Conservation (phyloP, 2,113 vertebrate species). For the Syngnathus floridae region DNA sequence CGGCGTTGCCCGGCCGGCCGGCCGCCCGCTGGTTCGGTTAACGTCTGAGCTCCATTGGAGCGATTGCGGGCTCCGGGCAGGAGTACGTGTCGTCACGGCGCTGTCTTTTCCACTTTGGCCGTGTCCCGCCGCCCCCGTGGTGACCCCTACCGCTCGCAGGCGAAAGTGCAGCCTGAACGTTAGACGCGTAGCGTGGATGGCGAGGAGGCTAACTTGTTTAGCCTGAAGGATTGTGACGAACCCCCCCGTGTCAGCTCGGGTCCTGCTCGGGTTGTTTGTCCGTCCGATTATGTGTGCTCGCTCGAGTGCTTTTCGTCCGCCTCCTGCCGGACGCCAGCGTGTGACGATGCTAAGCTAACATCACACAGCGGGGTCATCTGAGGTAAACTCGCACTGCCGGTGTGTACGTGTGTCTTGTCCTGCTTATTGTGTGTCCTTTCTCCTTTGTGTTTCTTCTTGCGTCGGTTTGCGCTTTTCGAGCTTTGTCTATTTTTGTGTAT, state of each 20-base stretch:
- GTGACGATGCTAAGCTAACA: neutral
- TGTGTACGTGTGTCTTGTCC: neutral
- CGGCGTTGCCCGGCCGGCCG: neutral
- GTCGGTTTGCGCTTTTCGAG: too few species aligned
- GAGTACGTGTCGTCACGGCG: neutral
- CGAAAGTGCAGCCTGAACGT: conserved; percentile 1
- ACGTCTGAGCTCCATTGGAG: neutral
- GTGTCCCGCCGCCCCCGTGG: neutral
- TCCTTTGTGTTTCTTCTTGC: too few species aligned
- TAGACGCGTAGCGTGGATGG: neutral
- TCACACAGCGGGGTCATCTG: neutral
- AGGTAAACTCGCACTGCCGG: neutral
- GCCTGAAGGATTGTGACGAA: neutral
- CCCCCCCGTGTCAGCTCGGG: neutral
- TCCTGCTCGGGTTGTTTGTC: neutral
- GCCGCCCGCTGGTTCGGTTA: neutral
- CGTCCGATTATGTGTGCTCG: neutral
- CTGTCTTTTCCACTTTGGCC: neutral
- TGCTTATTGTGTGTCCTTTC: neutral
- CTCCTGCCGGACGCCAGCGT: neutral
- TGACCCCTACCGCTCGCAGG: neutral
- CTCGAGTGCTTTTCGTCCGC: neutral
- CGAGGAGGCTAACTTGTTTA: conserved; percentile 1
- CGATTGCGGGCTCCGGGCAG: neutral
- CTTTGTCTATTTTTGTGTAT: too few species aligned